These are phyloP conservation scores for Dolichomitus sp. DNA, from an alignment of 2,888 invertebrate species.

Conservation along the genomic window DNA sequence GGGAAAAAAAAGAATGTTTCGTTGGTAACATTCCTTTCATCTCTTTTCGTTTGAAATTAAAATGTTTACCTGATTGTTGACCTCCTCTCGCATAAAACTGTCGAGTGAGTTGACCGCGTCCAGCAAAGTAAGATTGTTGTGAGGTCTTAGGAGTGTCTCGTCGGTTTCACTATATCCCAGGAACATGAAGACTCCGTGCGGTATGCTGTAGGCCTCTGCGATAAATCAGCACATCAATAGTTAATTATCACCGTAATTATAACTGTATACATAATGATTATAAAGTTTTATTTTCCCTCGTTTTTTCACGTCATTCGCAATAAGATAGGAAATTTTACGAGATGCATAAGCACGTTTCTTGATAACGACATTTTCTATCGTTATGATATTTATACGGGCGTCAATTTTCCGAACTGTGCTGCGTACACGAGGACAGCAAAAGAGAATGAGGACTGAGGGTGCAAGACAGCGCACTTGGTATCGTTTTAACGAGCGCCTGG, in stretches of 20 bases:
- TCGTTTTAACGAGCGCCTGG: slow-evolving; percentile 54
- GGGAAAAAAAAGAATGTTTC: neutral
- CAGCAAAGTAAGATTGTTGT: slow-evolving; percentile 94
- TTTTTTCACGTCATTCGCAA: neutral
- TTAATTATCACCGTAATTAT: slow-evolving; percentile 8
- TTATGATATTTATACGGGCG: slow-evolving; percentile 37
- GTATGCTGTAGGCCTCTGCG: slow-evolving; percentile 91
- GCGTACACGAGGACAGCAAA: neutral
- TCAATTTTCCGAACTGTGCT: slow-evolving; percentile 16
- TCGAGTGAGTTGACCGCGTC: slow-evolving; percentile 94
- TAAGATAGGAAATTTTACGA: slow-evolving; percentile 24
- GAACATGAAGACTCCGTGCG: slow-evolving; percentile 95
- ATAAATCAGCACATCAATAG: slow-evolving; percentile 40
- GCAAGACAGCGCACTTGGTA: slow-evolving; percentile 43
- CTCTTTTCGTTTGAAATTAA: neutral
- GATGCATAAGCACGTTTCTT: neutral
- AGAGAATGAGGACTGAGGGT: neutral
- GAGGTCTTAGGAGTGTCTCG: slow-evolving; percentile 93
- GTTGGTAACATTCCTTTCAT: neutral
- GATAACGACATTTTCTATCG: slow-evolving; percentile 32
- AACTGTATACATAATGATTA: neutral
- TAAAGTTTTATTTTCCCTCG: neutral
- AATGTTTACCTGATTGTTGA: slow-evolving; percentile 90
- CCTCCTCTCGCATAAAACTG: slow-evolving; percentile 91
- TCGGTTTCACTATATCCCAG: slow-evolving; percentile 97